These are phyloP conservation scores for Champsocephalus esox DNA, from an alignment of 2,797 vertebrate species.

Conservation along the genomic window DNA sequence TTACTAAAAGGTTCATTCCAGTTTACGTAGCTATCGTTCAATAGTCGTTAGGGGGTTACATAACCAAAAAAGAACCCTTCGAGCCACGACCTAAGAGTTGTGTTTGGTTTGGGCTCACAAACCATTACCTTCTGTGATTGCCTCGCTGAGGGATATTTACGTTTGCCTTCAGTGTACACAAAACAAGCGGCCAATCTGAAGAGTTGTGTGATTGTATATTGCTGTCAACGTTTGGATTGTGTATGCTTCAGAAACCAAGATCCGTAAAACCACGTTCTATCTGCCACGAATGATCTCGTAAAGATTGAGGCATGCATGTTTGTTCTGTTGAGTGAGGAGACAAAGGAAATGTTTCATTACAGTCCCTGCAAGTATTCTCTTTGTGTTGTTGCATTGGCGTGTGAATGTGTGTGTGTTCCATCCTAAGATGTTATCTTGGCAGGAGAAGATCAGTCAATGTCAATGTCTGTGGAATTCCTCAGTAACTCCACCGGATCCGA, in stretches of 20 bases:
- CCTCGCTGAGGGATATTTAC: not conserved
- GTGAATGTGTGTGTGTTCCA: not conserved
- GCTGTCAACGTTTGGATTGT: conserved; percentile 36
- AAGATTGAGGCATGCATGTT: not conserved
- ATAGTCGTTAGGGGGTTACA: no score
- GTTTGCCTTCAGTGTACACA: conserved; percentile 33
- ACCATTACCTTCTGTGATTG: no score
- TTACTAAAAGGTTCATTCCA: not conserved
- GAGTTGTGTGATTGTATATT: conserved; percentile 26
- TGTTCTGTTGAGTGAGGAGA: conserved; percentile 23
- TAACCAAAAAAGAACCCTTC: not conserved
- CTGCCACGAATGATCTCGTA: conserved; percentile 21
- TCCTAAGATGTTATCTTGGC: not conserved
- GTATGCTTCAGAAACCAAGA: conserved; percentile 17
- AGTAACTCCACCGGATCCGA: not conserved
- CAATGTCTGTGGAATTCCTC: conserved; percentile 1
- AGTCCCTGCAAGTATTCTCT: conserved; percentile 16
- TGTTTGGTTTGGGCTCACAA: not conserved
- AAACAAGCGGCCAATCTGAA: conserved; percentile 38
- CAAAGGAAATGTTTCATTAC: conserved; percentile 37
- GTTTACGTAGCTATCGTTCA: not conserved
- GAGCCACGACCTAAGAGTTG: not conserved
- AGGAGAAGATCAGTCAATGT: not conserved
- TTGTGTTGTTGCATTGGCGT: conserved; percentile 9
- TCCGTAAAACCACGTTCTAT: conserved; percentile 26